Percentiles rank a stretch among this genome's conserved stretches.
These are phyloP conservation scores for Octonoba sinensis DNA, from an alignment of 2,888 invertebrate species.

Conservation along the genomic window DNA sequence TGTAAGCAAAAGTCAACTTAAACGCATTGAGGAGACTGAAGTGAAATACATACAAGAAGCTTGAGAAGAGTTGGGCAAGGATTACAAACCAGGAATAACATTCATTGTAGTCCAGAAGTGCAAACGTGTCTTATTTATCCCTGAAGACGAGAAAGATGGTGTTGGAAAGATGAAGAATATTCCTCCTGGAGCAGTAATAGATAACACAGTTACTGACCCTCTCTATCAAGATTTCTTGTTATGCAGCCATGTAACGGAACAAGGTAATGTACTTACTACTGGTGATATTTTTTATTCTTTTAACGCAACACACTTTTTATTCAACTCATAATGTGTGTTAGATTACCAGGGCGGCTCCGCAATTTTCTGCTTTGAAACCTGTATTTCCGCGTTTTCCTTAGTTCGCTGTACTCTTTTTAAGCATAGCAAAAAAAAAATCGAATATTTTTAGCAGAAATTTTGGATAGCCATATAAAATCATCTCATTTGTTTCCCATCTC, in stretches of 20 bases:
- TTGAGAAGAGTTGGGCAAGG: conserved; percentile 73
- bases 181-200: conserved; percentile 89
- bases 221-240: conserved; percentile 90
- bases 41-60: conserved; percentile 76
- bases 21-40: conserved; percentile 74
- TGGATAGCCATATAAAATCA: no score
- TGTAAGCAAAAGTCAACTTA: conserved; percentile 88
- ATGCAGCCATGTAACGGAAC: conserved; percentile 77
- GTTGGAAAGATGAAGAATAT: conserved; percentile 77
- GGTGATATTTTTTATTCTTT: no score
- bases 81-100: conserved; percentile 83
- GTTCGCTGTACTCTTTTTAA: no score
- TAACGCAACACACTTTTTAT: no score
- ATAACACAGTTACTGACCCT: conserved; percentile 86
- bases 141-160: conserved; percentile 55
- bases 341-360: no score
- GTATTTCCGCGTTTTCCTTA: no score
- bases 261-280: conserved; percentile 68
- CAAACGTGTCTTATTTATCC: conserved; percentile 84
- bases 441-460: no score
- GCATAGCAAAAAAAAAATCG: no score
- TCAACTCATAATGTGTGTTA: no score
- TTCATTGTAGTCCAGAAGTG: conserved; percentile 96
- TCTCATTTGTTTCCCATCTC: no score
- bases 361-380: no score